These are phyloP conservation scores for Calycopis cecrops DNA, from an alignment of 1,140 invertebrate species.

Conservation along the genomic window DNA sequence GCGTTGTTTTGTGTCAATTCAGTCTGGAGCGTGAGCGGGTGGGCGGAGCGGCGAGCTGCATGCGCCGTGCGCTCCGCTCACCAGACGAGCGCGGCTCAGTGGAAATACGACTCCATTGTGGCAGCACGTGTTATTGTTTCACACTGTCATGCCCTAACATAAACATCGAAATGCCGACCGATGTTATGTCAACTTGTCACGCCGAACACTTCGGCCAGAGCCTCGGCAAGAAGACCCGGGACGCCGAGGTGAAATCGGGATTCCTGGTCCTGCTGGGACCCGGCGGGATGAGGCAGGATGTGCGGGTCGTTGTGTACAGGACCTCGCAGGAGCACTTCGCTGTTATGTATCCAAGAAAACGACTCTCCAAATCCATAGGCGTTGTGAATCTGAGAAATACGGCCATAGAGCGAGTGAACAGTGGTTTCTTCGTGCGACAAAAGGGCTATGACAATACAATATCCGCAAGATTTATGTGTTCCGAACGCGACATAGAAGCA, in stretches of 20 bases:
- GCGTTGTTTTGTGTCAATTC: too few relatives aligned
- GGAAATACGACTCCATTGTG: slow-evolving; percentile 20
- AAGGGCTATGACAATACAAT: slow-evolving; percentile 78
- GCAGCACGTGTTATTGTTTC: slow-evolving; percentile 10
- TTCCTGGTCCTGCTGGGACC: slow-evolving; percentile 77
- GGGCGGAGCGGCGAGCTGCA: too few relatives aligned
- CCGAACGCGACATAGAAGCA: slow-evolving; percentile 76
- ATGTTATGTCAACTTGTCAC: slow-evolving; percentile 53
- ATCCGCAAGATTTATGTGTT: slow-evolving; percentile 76
- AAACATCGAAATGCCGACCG: slow-evolving; percentile 60
- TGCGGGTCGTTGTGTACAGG: slow-evolving; percentile 80
- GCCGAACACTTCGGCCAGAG: slow-evolving; percentile 42
- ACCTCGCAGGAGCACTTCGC: slow-evolving; percentile 82
- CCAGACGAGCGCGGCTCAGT: slow-evolving; percentile 22
- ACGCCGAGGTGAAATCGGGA: slow-evolving; percentile 79
- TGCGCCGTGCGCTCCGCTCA: neutral
- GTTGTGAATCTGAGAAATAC: slow-evolving; percentile 80
- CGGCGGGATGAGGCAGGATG: slow-evolving; percentile 76
- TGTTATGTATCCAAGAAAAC: slow-evolving; percentile 80
- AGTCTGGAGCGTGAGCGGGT: too few relatives aligned
- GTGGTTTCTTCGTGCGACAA: slow-evolving; percentile 77
- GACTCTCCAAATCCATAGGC: slow-evolving; percentile 77
- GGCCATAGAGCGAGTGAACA: slow-evolving; percentile 69
- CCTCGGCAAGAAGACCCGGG: slow-evolving; percentile 65
- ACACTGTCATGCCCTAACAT: slow-evolving; percentile 17